phyloP scores from a whole-genome alignment of 2,113 vertebrate genomes.

The Antechinus stuartii region DNA sequence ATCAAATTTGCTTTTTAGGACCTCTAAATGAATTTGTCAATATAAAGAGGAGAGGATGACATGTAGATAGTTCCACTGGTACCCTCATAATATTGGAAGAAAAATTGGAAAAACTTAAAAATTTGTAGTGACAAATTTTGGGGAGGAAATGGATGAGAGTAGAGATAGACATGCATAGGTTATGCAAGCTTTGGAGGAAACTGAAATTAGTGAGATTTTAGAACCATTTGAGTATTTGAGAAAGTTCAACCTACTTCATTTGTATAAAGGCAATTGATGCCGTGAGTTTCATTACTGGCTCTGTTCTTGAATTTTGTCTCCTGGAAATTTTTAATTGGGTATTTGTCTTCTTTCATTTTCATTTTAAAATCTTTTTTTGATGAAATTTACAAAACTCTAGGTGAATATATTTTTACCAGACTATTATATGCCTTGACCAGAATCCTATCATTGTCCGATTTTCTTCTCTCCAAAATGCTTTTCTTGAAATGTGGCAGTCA shows the following conservation, averaged over 20 bases:
- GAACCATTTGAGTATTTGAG: not conserved
- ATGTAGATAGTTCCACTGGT: not conserved
- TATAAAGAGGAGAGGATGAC: not conserved
- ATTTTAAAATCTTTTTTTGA: not conserved
- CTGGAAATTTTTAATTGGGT: not conserved
- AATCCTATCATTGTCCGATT: not conserved
- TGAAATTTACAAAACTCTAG: not conserved
- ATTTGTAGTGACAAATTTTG: not conserved
- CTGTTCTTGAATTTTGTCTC: not conserved
- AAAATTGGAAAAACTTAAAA: not conserved
- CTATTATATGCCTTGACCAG: not conserved
- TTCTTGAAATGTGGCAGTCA: not conserved
- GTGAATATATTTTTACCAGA: not conserved
- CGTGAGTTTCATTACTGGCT: not conserved
- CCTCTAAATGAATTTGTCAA: not conserved
- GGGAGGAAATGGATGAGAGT: not conserved
- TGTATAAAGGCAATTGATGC: not conserved
- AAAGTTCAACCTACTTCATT: not conserved
- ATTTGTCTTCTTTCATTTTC: not conserved
- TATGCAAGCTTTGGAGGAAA: not conserved
- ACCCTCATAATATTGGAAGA: not conserved
- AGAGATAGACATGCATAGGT: not conserved
- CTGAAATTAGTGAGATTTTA: not conserved
- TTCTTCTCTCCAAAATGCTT: not conserved
- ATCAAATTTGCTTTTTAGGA: not conserved